Evolutionary conservation across 2,113 vertebrate genomes (phyloP), one percentile per base, ranked within the genome.

Genomic region (Myotis davidii): DNA sequence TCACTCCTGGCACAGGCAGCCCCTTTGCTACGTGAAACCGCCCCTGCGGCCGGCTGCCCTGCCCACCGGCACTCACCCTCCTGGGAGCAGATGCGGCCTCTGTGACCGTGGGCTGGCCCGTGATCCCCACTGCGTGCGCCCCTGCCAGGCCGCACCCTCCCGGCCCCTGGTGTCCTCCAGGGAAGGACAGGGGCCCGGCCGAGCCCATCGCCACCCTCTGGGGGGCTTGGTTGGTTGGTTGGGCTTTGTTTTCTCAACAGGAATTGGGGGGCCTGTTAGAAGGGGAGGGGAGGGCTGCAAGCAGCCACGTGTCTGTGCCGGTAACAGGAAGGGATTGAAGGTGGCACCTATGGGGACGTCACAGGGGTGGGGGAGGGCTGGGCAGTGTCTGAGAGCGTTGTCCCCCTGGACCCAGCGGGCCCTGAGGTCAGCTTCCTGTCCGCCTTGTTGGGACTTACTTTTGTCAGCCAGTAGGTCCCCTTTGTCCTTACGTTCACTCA

Each of bases 281-380:
- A 91, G 59, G 8, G 0, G 6, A 72, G 61, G 8, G 2, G 50
- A 76, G 18, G 32, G 50, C 25, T 27, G 9, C 39, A 29, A 45
- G 16, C 27, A 4, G 18, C 32, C 42, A 3, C 2, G 0, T 72
- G 32, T 45, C 4, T 61, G 50, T 61, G 11, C 6, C n/a, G 48
- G 13, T 67, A 3, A 0, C 9, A 7, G 18, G 9, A 32, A 27
- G n/a, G 52, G 29, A 64, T 21, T 4, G 4, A 61, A 56, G 76
- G 12, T 9, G 3, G 48, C 50, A 0, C 4, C 8, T 1, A 23
- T 45, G 39, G 64, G 48, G 65, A n/a, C 3, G 1, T 0, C 0
- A 0, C 6, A 45, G 37, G 14, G 34, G 48, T 5, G 50, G 7
- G 52, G 54, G 54, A 13, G 20, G 39, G 1, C 2, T 29, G 17